Conservation (phyloP, 1,140 invertebrate species). For the Pseudomyrmex concolor region DNA sequence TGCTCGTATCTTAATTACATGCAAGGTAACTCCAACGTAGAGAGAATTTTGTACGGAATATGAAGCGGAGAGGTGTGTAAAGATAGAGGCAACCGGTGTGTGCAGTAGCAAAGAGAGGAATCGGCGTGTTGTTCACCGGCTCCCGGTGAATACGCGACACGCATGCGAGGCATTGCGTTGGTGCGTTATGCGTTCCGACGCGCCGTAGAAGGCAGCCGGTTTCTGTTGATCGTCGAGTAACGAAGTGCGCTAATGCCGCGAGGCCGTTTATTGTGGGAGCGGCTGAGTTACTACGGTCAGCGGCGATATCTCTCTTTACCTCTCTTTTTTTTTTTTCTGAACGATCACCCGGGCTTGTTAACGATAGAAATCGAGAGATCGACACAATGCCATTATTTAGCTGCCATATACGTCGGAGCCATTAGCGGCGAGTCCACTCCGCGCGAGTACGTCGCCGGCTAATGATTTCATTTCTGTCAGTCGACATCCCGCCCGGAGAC, state of each 20-base stretch:
- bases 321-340: conserved; percentile 58
- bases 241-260: conserved; percentile 79
- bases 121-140: background rate
- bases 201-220: conserved; percentile 72
- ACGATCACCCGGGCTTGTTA: conserved; percentile 79
- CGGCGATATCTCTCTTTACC: conserved; percentile 69
- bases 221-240: conserved; percentile 74
- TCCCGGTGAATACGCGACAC: background rate
- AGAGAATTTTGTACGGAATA: background rate
- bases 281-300: conserved; percentile 77
- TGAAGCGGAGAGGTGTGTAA: background rate
- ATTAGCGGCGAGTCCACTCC: conserved; percentile 75
- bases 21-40: background rate
- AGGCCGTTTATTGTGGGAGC: conserved; percentile 78
- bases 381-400: conserved; percentile 84
- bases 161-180: background rate
- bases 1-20: background rate
- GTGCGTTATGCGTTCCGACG: conserved; percentile 64
- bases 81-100: background rate
- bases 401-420: conserved; percentile 70
- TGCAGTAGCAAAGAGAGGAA: background rate
- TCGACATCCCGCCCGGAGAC: conserved; percentile 1
- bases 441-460: conserved; percentile 67
- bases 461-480: conserved; percentile 82
- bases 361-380: conserved; percentile 82